Evolutionary conservation across 2,113 vertebrate species (phyloP), one percentile per base, ranked within the genome.

Genomic region (Phylloscopus trochilus): DNA sequence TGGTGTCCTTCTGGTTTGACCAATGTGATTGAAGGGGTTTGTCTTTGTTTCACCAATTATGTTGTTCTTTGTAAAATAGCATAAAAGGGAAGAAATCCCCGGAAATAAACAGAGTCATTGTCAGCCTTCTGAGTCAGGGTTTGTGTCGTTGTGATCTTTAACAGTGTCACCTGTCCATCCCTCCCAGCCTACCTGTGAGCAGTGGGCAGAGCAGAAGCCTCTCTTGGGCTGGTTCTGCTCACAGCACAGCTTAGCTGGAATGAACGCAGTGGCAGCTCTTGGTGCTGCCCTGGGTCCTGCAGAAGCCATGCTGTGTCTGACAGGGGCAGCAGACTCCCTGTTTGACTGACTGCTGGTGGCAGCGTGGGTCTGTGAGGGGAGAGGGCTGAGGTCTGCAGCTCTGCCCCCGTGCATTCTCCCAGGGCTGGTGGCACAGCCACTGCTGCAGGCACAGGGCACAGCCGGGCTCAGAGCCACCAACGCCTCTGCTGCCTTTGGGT

Each of bases 251-350:
- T 22, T 5, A 43, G 46, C 23, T 85, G 62, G 33, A 73, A 26
- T 0, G 2, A 12, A 10, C 11, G 13, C 10, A 28, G 74, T 15
- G 55, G 43, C 60, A 69, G 49, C 27, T 35, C 47, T 43, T 81
- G 20, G 16, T 37, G 24, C 28, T 77, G n/a, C 30, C 43, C 33
- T 26, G 26, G 24, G 35, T 46, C 27, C 30, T 75, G 15, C 80
- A 85, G 46, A 35, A 64, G 49, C 6, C 2, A 17, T 9, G 1
- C 0, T 6, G 13, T 24, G 41, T 43, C 31, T 51, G 35, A 3
- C 22, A 2, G 3, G 30, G 28, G 28, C 43, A 6, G 9, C 14
- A 33, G 56, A 14, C 14, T 58, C 30, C 43, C 43, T n/a, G 5
- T 27, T 51, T 53, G 13, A 47, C 23, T 56, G 41, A 18, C 11